These are phyloP conservation scores for Neoascia interrupta DNA, from an alignment of 2,888 invertebrate genomes.

Conservation along the genomic window DNA sequence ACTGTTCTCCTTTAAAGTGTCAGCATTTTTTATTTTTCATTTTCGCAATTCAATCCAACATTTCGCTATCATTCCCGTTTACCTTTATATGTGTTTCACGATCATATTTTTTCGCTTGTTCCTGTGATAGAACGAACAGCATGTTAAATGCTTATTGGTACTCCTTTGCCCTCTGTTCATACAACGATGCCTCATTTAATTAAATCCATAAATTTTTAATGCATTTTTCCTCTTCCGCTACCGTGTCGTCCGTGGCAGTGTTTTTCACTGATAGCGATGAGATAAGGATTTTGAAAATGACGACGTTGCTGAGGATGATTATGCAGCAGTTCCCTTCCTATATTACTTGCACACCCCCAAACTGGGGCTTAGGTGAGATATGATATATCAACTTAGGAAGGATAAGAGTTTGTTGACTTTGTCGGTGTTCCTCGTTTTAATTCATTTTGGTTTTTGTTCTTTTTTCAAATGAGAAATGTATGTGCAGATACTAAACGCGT, in stretches of 20 bases:
- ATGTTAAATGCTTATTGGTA: constrained; percentile 36
- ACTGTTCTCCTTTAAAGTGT: neutral
- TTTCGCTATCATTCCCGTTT: neutral
- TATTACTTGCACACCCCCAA: no score
- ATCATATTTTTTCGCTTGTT: constrained; percentile 1
- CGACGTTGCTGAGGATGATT: constrained; percentile 23
- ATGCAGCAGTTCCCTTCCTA: constrained; percentile 2
- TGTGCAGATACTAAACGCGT: constrained; percentile 36
- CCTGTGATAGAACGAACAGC: constrained; percentile 3
- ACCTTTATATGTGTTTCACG: neutral
- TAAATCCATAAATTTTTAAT: constrained; percentile 59
- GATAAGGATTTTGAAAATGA: constrained; percentile 24
- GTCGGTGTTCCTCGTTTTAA: neutral
- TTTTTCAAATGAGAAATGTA: constrained; percentile 10
- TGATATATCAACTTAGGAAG: constrained; percentile 43
- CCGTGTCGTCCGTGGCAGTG: neutral
- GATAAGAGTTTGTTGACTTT: constrained; percentile 44
- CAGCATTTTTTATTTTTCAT: neutral
- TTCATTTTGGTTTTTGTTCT: neutral
- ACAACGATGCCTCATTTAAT: constrained; percentile 45
- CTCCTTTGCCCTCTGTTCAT: neutral
- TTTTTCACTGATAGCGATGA: neutral
- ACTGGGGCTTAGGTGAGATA: constrained; percentile 52
- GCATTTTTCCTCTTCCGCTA: constrained; percentile 25
- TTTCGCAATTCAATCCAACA: constrained; percentile 6